Conservation (phyloP, 2,888 invertebrate species). For the Rhagonycha lutea region DNA sequence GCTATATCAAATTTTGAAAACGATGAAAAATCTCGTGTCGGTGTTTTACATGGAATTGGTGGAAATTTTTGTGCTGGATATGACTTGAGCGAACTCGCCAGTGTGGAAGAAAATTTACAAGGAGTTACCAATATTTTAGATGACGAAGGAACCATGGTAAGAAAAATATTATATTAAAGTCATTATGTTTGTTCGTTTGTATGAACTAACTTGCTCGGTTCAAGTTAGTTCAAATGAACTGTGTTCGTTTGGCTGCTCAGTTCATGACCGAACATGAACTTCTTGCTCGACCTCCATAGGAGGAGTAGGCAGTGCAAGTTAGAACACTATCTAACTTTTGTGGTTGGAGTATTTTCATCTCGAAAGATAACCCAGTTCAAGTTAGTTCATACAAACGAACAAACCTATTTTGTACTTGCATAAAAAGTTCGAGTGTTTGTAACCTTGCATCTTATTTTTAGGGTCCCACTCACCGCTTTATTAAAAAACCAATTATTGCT, state of each 20-base stretch:
- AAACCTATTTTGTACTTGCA: too few relatives aligned
- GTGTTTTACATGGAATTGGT: conserved; percentile 87
- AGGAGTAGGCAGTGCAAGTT: too few relatives aligned
- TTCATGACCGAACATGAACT: too few relatives aligned
- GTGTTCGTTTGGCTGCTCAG: too few relatives aligned
- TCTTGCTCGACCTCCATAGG: too few relatives aligned
- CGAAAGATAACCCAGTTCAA: too few relatives aligned
- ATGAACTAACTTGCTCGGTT: too few relatives aligned
- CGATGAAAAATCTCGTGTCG: conserved; percentile 70
- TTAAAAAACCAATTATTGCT: conserved; percentile 88
- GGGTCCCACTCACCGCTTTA: conserved; percentile 70
- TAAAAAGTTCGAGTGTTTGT: not conserved
- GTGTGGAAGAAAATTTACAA: conserved; percentile 20
- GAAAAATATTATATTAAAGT: conserved; percentile 1
- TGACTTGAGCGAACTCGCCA: conserved; percentile 77
- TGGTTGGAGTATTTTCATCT: too few relatives aligned
- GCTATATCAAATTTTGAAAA: conserved; percentile 82
- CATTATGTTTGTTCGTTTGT: too few relatives aligned
- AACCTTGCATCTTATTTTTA: conserved; percentile 41
- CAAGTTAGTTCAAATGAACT: too few relatives aligned
- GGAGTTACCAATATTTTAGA: conserved; percentile 41
- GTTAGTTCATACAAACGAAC: too few relatives aligned
- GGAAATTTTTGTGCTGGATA: conserved; percentile 93
- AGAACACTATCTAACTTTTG: too few relatives aligned
- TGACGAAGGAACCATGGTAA: conserved; percentile 60